Evolutionary conservation across 2,888 invertebrate species (phyloP), one percentile per base, ranked within the genome.

Genomic region (Heliconius ethilla): DNA sequence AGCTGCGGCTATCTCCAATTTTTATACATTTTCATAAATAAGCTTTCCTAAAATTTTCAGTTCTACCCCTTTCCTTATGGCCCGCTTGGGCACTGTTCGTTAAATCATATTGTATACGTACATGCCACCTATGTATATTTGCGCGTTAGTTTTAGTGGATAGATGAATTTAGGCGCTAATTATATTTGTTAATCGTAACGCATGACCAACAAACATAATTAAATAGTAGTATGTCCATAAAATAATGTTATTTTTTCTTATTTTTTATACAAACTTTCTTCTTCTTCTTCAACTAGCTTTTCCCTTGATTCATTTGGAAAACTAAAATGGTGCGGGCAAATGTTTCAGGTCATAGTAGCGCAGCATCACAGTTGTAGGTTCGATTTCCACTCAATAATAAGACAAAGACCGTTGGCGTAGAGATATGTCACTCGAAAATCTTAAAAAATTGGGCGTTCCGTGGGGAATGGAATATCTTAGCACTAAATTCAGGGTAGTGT

Each of bases 41-140:
- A 6, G 0, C 3, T 59, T n/a, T 59, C 10, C 59, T n/a, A n/a
- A 59, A 10, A 1, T 59, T 1, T 59, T 59, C 1, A 55, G 3
- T 59, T 18, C n/a, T 89, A 88, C 33, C 77, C 79, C 81, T 27
- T 7, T 1, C 83, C 83, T 79, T 40, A 75, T 86, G 85, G 89
- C 89, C 85, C 78, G 37, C 22, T 81, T 83, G 84, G 85, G 86
- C 85, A 86, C 90, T 89, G 91, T 92, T 92, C 90, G 91, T 91
- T 92, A 92, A 88, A 86, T 86, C 88, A 85, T 85, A 88, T 90
- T 89, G 89, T 91, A 91, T 91, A 89, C 27, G 11, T 51, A 25
- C 18, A 40, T 45, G 63, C 51, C 75, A 75, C 75, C 72, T 40
- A 40, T 33, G 33, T 78, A 77, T 67, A 79, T 77, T 75, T 70